Conservation (phyloP, 1,140 invertebrate species). For the Diabrotica virgifera region DNA sequence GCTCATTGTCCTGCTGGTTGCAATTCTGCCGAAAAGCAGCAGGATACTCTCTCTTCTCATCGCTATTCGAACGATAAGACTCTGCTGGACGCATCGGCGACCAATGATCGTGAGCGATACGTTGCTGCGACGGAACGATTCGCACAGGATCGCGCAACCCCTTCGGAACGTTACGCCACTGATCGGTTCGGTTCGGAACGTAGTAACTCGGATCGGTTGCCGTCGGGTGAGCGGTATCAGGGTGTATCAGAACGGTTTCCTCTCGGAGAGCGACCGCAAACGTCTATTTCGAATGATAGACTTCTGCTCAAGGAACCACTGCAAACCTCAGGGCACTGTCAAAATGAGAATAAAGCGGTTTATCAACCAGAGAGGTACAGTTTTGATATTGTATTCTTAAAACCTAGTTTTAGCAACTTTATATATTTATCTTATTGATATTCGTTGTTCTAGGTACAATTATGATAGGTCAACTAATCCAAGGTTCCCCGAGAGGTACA, state of each 20-base stretch:
- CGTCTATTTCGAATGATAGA: slow-evolving; percentile 39
- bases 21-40: slow-evolving; percentile 31
- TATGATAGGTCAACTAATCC: slow-evolving; percentile 28
- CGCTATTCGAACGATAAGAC: slow-evolving; percentile 6
- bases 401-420: too few relatives aligned
- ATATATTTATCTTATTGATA: neutral
- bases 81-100: slow-evolving; percentile 24
- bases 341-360: slow-evolving; percentile 16
- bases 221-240: slow-evolving; percentile 42
- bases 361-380: slow-evolving; percentile 16
- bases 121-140: slow-evolving; percentile 24
- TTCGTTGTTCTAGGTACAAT: slow-evolving; percentile 25
- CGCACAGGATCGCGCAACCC: slow-evolving; percentile 7
- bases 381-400: too few relatives aligned
- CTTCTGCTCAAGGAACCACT: slow-evolving; percentile 29
- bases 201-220: slow-evolving; percentile 41
- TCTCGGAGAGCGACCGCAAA: slow-evolving; percentile 42
- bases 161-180: slow-evolving; percentile 20
- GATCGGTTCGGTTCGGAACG: slow-evolving; percentile 39
- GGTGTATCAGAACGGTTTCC: slow-evolving; percentile 46
- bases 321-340: slow-evolving; percentile 19
- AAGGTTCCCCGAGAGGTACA: slow-evolving; percentile 36
- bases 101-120: slow-evolving; percentile 23
- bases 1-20: slow-evolving; percentile 39
- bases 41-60: slow-evolving; percentile 6